Evolutionary conservation across 2,888 invertebrate genomes (phyloP).

Genomic region (Dryobotodes eremita): DNA sequence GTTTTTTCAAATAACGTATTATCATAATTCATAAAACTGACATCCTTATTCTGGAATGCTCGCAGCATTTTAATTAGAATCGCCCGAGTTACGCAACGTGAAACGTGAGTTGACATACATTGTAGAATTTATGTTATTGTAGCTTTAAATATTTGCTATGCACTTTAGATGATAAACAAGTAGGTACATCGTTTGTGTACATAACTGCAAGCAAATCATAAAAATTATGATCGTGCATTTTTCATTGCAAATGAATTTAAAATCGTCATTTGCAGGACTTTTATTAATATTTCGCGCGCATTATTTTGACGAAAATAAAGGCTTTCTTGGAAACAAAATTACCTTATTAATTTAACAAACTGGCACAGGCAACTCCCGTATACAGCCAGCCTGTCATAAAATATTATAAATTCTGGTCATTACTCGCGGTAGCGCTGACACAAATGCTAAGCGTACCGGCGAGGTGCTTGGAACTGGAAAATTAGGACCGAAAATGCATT

Average conservation of each 20-base stretch:
- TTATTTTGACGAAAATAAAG: background rate
- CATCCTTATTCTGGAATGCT: slow-evolving; percentile 64
- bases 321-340: background rate
- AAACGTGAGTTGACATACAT: slow-evolving; percentile 41
- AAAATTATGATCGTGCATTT: background rate
- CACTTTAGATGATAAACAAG: slow-evolving; percentile 27
- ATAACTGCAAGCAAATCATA: slow-evolving; percentile 2
- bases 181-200: slow-evolving; percentile 18
- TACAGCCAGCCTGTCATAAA: slow-evolving; percentile 42
- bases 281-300: background rate
- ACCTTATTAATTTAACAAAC: background rate
- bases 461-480: slow-evolving; percentile 72
- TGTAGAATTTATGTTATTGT: slow-evolving; percentile 42
- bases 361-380: background rate
- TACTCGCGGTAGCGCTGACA: slow-evolving; percentile 47
- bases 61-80: slow-evolving; percentile 64
- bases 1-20: slow-evolving; percentile 60
- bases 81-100: slow-evolving; percentile 50
- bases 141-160: slow-evolving; percentile 45
- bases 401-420: slow-evolving; percentile 45
- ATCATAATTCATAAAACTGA: slow-evolving; percentile 48
- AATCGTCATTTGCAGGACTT: background rate
- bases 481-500: slow-evolving; percentile 72
- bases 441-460: slow-evolving; percentile 57
- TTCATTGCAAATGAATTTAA: background rate